Evolutionary conservation across 2,888 invertebrate genomes (phyloP).

Genomic region (Neoscelio sp.): DNA sequence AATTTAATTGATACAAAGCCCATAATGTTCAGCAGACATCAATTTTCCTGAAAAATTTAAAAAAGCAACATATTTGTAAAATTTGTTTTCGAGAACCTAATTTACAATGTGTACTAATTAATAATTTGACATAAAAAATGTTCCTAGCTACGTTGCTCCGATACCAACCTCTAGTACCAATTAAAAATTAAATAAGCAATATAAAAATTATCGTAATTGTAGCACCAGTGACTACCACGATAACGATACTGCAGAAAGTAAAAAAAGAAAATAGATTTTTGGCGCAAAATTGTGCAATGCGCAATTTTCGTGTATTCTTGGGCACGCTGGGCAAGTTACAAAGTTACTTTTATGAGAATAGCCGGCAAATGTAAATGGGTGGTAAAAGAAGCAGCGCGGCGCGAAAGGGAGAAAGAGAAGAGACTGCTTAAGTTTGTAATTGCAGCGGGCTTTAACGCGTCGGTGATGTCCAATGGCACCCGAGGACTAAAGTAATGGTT

Average conservation of each 20-base stretch:
- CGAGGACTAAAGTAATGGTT: constrained; percentile 79
- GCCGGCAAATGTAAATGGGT: constrained; percentile 74
- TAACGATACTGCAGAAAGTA: constrained; percentile 20
- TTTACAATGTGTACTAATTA: too few species aligned
- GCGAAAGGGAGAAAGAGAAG: constrained; percentile 24
- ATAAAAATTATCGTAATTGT: constrained; percentile 17
- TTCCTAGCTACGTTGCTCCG: too few species aligned
- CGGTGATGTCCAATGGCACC: constrained; percentile 80
- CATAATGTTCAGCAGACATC: too few species aligned
- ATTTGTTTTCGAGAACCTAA: too few species aligned
- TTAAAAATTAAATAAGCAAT: too few species aligned
- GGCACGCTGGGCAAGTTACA: constrained; percentile 72
- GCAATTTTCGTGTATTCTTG: constrained; percentile 75
- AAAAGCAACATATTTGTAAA: too few species aligned
- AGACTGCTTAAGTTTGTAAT: constrained; percentile 79
- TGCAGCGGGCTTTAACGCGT: constrained; percentile 80
- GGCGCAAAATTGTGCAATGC: constrained; percentile 60
- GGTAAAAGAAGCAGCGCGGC: constrained; percentile 24
- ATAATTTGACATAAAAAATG: too few species aligned
- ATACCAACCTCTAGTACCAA: too few species aligned
- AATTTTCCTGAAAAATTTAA: too few species aligned
- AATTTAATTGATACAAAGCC: too few species aligned
- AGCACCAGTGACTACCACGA: constrained; percentile 20
- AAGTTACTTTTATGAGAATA: constrained; percentile 79
- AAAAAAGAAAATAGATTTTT: constrained; percentile 30